These are phyloP conservation scores for Colletes gigas DNA, from an alignment of 1,140 invertebrate species.

Conservation along the genomic window DNA sequence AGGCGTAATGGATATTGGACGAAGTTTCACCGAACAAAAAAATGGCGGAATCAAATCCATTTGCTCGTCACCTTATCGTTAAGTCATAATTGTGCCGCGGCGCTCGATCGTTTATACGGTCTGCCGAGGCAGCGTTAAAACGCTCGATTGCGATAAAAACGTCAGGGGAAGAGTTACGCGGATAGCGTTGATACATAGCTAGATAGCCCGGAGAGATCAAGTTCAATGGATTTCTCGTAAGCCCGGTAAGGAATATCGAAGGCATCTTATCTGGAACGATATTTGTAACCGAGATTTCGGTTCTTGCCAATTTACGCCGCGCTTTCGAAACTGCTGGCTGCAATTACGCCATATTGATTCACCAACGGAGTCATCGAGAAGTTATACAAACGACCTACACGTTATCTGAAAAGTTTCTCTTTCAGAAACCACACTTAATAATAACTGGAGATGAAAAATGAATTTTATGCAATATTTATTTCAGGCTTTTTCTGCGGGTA, in stretches of 20 bases:
- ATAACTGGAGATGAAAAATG: too few species aligned
- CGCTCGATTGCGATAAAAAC: not conserved
- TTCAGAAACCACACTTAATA: too few species aligned
- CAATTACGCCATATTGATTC: slow-evolving; percentile 28
- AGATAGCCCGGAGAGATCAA: slow-evolving; percentile 29
- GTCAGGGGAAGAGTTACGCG: slow-evolving; percentile 19
- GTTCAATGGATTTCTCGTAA: slow-evolving; percentile 42
- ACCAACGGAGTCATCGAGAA: not conserved
- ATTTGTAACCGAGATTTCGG: slow-evolving; percentile 29
- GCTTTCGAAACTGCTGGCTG: not conserved
- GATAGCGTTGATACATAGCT: slow-evolving; percentile 24
- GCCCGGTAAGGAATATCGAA: slow-evolving; percentile 38
- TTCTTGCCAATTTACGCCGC: slow-evolving; percentile 23
- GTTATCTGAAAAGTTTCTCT: too few species aligned
- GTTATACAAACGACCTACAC: not conserved
- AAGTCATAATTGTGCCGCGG: slow-evolving; percentile 33
- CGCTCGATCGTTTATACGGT: not conserved
- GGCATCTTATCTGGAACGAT: slow-evolving; percentile 27
- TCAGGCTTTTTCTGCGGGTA: too few species aligned
- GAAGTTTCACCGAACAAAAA: not conserved
- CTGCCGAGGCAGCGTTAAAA: slow-evolving; percentile 1
- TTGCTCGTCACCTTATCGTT: slow-evolving; percentile 49
- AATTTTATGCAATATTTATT: too few species aligned
- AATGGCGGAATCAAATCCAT: slow-evolving; percentile 36
- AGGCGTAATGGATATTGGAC: slow-evolving; percentile 37